Evolutionary conservation across 37 sponge, comb jelly and placozoan genomes (phyloP), one percentile per base, ranked within the genome.

Genomic region (Cliona cf. orientalis): DNA sequence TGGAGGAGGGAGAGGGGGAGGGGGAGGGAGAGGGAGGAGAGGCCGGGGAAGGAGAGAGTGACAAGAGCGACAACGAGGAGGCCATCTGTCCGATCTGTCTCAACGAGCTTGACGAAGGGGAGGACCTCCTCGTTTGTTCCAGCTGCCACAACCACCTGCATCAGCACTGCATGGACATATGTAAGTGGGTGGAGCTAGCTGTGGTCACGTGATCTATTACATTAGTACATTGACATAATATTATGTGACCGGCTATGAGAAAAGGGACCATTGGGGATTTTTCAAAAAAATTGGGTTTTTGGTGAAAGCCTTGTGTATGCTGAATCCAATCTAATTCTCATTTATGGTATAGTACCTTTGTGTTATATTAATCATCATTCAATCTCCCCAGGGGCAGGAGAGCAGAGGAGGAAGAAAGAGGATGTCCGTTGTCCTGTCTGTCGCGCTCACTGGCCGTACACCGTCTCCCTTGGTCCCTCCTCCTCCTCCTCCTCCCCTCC

Each of bases 131-230:
- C 29, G 72, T 81, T 1, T 91, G 91, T 67, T 26, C 72, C 0
- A 78, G 87, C 63, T 94, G 95, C 46, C 49, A 58, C 40, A 94
- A 91, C 61, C 69, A 75, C 32, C 82, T 94, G 1, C 95, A 94
- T 43, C 91, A 88, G n/a, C 92, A 94, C 83, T 94, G 95, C 76
- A 94, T 94, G 92, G 79, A 83, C 36, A 88, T 91, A 38, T 94
- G 95, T 94, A 66, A 87, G 95, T 75, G 38, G 29, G 22, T 44
- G 28, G 6, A 6, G 7, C 7, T 62, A 62, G 6, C 11, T 62
- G 63, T n/a, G 7, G 6, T 12, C 23, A n/a, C 11, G 21, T 7
- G 21, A 25, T 62, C 11, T 25, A 62, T 49, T 19, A 49, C 55
- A 17, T 49, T 49, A 49, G 17, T 49, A 19, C n/a, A n/a, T n/a